Conservation (phyloP, 2,113 vertebrate genomes). For the Gila orcuttii region DNA sequence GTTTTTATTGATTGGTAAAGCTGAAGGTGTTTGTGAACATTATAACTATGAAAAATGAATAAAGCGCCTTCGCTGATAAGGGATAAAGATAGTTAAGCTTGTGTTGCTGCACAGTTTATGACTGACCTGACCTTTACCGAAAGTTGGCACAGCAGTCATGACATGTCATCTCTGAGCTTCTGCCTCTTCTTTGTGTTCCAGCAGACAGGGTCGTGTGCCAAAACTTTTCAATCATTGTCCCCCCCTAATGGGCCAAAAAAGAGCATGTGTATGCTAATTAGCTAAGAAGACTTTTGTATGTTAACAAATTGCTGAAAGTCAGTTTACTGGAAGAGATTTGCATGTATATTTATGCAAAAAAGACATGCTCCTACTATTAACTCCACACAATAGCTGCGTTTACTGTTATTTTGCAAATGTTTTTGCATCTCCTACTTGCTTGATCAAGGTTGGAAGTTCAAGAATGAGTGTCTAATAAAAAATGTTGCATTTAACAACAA, state of each 20-base stretch:
- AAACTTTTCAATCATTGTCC: slow-evolving; percentile 63
- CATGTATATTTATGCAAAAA: slow-evolving; percentile 33
- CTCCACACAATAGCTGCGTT: not conserved
- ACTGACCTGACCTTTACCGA: slow-evolving; percentile 1
- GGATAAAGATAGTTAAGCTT: not conserved
- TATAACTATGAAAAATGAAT: not conserved
- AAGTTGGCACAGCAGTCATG: not conserved
- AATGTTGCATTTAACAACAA: not conserved
- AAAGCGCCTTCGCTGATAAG: not conserved
- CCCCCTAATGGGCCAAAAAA: slow-evolving; percentile 64
- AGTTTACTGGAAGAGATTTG: slow-evolving; percentile 12
- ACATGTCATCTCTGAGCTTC: not conserved
- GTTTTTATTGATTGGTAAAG: not conserved
- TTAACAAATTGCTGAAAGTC: slow-evolving; percentile 30
- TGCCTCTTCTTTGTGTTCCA: slow-evolving; percentile 9
- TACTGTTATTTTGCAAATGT: not conserved
- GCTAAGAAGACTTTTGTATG: slow-evolving; percentile 29
- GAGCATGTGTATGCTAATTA: slow-evolving; percentile 43
- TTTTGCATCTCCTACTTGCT: too few species aligned
- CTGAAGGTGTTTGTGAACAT: not conserved
- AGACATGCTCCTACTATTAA: not conserved
- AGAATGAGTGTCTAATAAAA: not conserved
- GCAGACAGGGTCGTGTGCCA: slow-evolving; percentile 42
- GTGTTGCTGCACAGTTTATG: not conserved
- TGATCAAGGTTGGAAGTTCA: not conserved